Percentiles rank a stretch among this genome's conserved stretches.
Evolutionary conservation across 2,113 vertebrate species (phyloP).

Genomic region (Anolis carolinensis): DNA sequence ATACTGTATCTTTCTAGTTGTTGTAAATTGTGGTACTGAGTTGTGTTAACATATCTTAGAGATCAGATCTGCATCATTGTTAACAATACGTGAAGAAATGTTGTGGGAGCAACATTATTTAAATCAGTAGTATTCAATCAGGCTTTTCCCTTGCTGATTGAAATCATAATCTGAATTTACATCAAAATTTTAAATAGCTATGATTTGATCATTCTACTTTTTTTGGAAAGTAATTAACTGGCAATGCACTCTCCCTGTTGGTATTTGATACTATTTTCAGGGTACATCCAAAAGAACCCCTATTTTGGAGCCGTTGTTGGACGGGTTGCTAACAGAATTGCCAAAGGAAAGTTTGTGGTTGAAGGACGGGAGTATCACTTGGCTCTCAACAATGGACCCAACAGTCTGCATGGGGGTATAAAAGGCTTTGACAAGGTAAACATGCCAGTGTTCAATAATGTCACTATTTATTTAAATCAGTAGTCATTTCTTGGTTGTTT

Average conservation of each 20-base stretch:
- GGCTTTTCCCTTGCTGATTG: too few species aligned
- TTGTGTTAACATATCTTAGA: too few species aligned
- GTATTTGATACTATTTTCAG: conserved; percentile 64
- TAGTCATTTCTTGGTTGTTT: neutral
- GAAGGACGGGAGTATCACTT: conserved; percentile 83
- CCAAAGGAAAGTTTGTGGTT: conserved; percentile 80
- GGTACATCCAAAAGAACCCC: conserved; percentile 84
- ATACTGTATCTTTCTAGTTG: too few species aligned
- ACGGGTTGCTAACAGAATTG: conserved; percentile 92
- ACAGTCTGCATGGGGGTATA: conserved; percentile 90
- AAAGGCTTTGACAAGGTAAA: conserved; percentile 92
- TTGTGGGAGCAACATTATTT: too few species aligned
- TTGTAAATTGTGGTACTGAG: too few species aligned
- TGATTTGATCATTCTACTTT: too few species aligned
- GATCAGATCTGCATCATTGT: too few species aligned
- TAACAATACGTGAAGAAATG: too few species aligned
- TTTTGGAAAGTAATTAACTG: neutral
- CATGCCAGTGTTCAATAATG: neutral
- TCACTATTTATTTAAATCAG: neutral
- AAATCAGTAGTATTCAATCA: too few species aligned
- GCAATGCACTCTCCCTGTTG: neutral
- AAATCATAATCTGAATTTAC: too few species aligned
- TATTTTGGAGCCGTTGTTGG: conserved; percentile 90
- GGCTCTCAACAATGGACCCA: conserved; percentile 87
- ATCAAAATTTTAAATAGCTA: too few species aligned